A percentile compares a stretch with the other conserved stretches of the same genome.
phyloP scores from a whole-genome alignment of 1,140 invertebrate genomes.

The Littorina saxatilis region DNA sequence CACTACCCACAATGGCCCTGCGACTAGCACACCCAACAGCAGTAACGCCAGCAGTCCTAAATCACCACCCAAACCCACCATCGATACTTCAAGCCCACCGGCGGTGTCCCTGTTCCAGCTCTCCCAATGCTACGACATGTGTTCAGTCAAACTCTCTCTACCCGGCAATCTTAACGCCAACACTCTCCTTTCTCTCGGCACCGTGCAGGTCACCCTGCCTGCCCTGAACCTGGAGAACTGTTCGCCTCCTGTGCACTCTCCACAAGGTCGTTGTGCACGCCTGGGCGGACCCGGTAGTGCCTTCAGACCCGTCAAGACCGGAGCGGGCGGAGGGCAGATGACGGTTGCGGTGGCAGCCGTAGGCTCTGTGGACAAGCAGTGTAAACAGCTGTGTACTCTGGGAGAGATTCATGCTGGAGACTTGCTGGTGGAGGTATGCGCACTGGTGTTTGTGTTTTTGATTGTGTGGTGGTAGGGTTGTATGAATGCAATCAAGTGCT shows the following conservation, averaged over 20 bases:
- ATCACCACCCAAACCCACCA: neutral
- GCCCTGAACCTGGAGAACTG: slow-evolving; percentile 22
- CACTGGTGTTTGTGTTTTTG: no score
- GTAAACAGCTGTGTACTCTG: slow-evolving; percentile 23
- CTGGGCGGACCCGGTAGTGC: slow-evolving; percentile 62
- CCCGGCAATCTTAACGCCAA: neutral
- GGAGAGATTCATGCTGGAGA: slow-evolving; percentile 34
- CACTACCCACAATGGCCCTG: neutral
- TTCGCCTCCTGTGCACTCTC: slow-evolving; percentile 27
- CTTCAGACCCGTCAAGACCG: slow-evolving; percentile 53
- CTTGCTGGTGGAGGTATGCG: slow-evolving; percentile 40
- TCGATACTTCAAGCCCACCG: neutral
- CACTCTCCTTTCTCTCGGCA: neutral
- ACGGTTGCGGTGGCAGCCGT: slow-evolving; percentile 15
- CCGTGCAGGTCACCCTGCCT: slow-evolving; percentile 29
- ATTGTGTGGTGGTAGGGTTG: no score
- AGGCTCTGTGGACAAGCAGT: slow-evolving; percentile 9
- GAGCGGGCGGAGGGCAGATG: slow-evolving; percentile 37
- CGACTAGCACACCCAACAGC: neutral
- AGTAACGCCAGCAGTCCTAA: neutral
- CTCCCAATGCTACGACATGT: slow-evolving; percentile 38
- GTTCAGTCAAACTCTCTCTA: slow-evolving; percentile 22
- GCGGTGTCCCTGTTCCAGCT: slow-evolving; percentile 35
- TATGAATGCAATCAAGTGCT: no score
- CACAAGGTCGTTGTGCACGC: slow-evolving; percentile 50